Conservation (phyloP, 2,888 invertebrate species). For the Catocala nupta region DNA sequence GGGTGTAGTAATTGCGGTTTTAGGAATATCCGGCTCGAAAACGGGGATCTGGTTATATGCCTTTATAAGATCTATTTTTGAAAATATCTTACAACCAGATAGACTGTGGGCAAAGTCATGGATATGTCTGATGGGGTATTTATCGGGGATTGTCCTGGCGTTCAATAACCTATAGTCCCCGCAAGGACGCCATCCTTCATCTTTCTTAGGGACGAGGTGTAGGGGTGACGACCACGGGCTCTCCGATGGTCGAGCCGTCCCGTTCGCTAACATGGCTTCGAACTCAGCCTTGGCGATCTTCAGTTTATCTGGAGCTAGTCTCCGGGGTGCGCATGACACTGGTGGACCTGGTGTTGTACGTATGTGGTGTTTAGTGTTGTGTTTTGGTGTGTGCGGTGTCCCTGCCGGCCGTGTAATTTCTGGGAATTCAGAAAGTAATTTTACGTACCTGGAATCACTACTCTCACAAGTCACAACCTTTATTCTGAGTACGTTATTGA, state of each 20-base stretch:
- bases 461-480: too few species aligned
- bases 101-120: neutral
- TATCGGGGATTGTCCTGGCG: slow-evolving; percentile 1
- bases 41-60: slow-evolving; percentile 6
- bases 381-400: too few species aligned
- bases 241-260: slow-evolving; percentile 1
- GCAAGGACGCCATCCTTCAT: slow-evolving; percentile 9
- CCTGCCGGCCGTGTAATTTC: too few species aligned
- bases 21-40: neutral
- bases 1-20: slow-evolving; percentile 6
- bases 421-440: too few species aligned
- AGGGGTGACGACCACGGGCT: slow-evolving; percentile 11
- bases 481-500: too few species aligned
- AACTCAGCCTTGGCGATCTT: neutral
- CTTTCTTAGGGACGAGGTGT: slow-evolving; percentile 1
- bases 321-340: too few species aligned
- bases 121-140: slow-evolving; percentile 8
- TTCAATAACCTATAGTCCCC: slow-evolving; percentile 4
- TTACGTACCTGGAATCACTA: too few species aligned
- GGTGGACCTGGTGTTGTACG: too few species aligned
- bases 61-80: slow-evolving; percentile 6
- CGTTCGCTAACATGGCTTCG: neutral
- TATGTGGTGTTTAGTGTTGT: too few species aligned
- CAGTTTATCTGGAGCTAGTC: too few species aligned
- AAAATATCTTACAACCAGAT: slow-evolving; percentile 3